These are phyloP conservation scores for Zaprionus kolodkinae DNA, from an alignment of 1,140 invertebrate species.

Conservation along the genomic window DNA sequence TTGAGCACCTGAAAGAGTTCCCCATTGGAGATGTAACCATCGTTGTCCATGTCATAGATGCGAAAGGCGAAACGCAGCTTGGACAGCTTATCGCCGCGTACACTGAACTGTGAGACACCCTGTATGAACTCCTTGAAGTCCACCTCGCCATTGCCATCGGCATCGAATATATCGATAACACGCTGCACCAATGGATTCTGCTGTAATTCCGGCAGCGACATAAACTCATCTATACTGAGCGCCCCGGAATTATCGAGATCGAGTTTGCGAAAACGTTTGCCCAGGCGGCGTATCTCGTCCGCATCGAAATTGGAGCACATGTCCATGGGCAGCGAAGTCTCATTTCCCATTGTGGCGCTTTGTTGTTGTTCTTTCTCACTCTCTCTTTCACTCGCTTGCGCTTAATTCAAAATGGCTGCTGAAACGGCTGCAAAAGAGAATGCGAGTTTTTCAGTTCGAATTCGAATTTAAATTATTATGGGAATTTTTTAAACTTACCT, in stretches of 20 bases:
- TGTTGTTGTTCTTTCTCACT: not conserved
- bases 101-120: constrained; percentile 99
- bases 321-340: constrained; percentile 98
- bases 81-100: constrained; percentile 99
- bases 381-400: not conserved
- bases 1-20: constrained; percentile 99
- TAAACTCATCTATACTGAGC: constrained; percentile 98
- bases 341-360: constrained; percentile 92
- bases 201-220: constrained; percentile 98
- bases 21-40: constrained; percentile 99
- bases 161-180: constrained; percentile 99
- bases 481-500: constrained; percentile 17
- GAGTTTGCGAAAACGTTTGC: constrained; percentile 98
- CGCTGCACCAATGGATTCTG: constrained; percentile 99
- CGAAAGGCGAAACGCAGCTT: constrained; percentile 99
- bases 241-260: constrained; percentile 99
- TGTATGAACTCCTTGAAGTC: constrained; percentile 97
- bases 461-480: not conserved
- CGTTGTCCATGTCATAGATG: constrained; percentile 99
- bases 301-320: constrained; percentile 99
- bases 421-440: not conserved
- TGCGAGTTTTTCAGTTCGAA: not conserved
- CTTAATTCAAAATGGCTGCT: not conserved
- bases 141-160: constrained; percentile 98
- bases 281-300: constrained; percentile 98